These are phyloP conservation scores for Xiphorhynchus erythropygius DNA, from an alignment of 2,797 vertebrate genomes.

Conservation along the genomic window DNA sequence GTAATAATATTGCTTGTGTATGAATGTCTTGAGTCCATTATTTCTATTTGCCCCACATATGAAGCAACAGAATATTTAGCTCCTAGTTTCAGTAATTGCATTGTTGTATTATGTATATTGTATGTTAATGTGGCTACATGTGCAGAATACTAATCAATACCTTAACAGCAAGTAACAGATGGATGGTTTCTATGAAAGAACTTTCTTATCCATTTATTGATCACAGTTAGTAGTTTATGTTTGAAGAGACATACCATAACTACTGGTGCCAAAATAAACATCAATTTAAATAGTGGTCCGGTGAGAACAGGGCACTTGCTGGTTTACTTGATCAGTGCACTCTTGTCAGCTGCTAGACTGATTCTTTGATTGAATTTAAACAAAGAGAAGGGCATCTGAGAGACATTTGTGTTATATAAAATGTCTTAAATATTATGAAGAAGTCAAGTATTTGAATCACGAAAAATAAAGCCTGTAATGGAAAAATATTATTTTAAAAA, in stretches of 20 bases:
- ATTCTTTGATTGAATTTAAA: background rate
- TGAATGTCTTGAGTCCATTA: background rate
- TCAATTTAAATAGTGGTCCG: constrained; percentile 3
- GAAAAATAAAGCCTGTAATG: background rate
- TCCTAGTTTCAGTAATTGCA: constrained; percentile 24
- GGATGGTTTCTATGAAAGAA: constrained; percentile 5
- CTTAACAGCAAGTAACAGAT: constrained; percentile 51
- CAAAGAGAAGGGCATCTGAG: background rate
- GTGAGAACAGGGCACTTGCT: background rate
- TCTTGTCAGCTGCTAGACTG: background rate
- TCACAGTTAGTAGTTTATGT: constrained; percentile 48
- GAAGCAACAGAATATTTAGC: constrained; percentile 28
- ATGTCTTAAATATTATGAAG: background rate
- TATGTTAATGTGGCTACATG: background rate
- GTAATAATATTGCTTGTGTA: background rate
- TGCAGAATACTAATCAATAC: constrained; percentile 47
- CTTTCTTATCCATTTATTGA: constrained; percentile 59
- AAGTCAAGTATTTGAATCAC: background rate
- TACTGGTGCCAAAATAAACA: constrained; percentile 45
- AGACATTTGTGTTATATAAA: background rate
- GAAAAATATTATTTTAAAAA: background rate
- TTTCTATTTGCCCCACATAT: background rate
- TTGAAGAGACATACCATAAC: background rate
- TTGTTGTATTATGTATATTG: background rate
- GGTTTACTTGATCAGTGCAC: background rate